Evolutionary conservation across 2,888 invertebrate species (phyloP), one percentile per base, ranked within the genome.

Genomic region (Thereva nobilitata): DNA sequence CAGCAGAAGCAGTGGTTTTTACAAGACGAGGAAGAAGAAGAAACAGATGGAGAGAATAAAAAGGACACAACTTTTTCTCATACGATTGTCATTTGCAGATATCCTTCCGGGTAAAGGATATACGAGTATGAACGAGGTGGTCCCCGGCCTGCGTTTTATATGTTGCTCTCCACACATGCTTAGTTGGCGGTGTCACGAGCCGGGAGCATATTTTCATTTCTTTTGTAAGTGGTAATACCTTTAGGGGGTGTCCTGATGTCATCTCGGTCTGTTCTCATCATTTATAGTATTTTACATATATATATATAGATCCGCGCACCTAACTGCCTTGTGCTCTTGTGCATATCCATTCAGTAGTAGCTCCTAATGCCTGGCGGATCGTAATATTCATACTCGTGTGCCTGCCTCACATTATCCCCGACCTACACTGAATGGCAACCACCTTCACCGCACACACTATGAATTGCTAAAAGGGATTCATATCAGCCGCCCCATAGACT

Each of bases 401-500:
- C 61, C 50, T 61, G 50, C 50, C 50, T 35, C 7, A 40, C 50
- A 61, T 61, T 61, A 61, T 59, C 57, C 23, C 47, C 61, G 41
- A 61, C 61, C 61, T 61, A 40, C 50, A 50, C 23, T 50, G 49
- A 47, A 45, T 57, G 57, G 47, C 61, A 50, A 49, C 23, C 61
- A 41, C 61, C 61, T 50, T 61, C 61, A 23, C 50, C 61, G 41
- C 61, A 8, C 41, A 61, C 61, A 50, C 50, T 9, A 50, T 38
- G 61, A 61, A 61, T 61, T 61, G 50, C 50, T 50, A 40, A 50
- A 61, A 50, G 50, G 61, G 61, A 50, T 61, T 61, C 61, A 47
- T 44, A 38, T 38, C 12, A 61, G 38, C 49, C 61, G 42, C 10
- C 50, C 50, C 40, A 40, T 50, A 38, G 12, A 9, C 7, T 10